Evolutionary conservation across 2,888 invertebrate species (phyloP), one percentile per base, ranked within the genome.

Genomic region (Zonitis immaculata): DNA sequence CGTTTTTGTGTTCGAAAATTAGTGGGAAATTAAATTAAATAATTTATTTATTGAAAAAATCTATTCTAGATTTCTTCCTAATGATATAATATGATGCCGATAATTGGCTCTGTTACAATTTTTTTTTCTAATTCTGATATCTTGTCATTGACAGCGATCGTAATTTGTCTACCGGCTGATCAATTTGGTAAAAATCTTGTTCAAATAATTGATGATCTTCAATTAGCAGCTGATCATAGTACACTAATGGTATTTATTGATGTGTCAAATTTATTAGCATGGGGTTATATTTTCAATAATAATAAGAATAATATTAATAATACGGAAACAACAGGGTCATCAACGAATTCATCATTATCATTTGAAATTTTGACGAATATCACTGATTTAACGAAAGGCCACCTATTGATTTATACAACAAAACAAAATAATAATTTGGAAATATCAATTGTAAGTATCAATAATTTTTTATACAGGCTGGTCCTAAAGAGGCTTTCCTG

Each of bases 91-190:
- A n/a, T n/a, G n/a, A n/a, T n/a, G n/a, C n/a, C n/a, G n/a, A n/a
- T n/a, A n/a, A n/a, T n/a, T n/a, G n/a, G n/a, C n/a, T n/a, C n/a
- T n/a, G n/a, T n/a, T n/a, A n/a, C n/a, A n/a, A n/a, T n/a, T n/a
- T n/a, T n/a, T n/a, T n/a, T 52, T 58, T 53, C 62, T 65, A 65
- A 50, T 73, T 25, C 3, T 30, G 1, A 5, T n/a, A n/a, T n/a
- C n/a, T n/a, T n/a, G n/a, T n/a, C 6, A 3, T 14, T 32, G 73
- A 48, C 75, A 80, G 80, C 73, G 9, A 74, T 80, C 44, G 69
- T 82, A 8, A 67, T 82, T 35, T 81, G 80, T 63, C 68, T 80
- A 52, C 78, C 81, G n/a, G 70, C 77, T 49, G 75, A 77, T 61
- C 72, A 74, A 18, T 66, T 71, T 12, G 77, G 77, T 2, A 70